A percentile compares a stretch with the other conserved stretches of the same genome.
phyloP scores from a whole-genome alignment of 2,113 vertebrate species.

The Cricetomys ansorgei region DNA sequence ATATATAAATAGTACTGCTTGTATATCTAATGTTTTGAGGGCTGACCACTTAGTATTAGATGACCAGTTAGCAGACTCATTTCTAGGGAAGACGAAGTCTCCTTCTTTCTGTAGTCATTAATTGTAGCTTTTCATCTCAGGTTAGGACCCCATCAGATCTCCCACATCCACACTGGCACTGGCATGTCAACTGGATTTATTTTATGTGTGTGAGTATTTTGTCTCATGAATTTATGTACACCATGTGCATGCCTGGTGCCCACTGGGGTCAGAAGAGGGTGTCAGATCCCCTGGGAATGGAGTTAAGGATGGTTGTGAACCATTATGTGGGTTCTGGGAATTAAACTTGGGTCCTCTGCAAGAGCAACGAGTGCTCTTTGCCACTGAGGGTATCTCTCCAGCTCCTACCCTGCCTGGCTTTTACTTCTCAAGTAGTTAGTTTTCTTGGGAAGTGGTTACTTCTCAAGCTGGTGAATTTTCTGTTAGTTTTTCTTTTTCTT shows the following conservation, averaged over 20 bases:
- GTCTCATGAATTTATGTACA: not conserved
- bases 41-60: not conserved
- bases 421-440: not conserved
- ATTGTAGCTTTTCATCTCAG: not conserved
- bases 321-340: not conserved
- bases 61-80: not conserved
- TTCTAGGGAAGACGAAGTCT: not conserved
- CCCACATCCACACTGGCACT: not conserved
- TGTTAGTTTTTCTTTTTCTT: slow-evolving; percentile 38
- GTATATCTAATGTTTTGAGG: not conserved
- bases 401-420: not conserved
- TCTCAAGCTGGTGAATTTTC: not conserved
- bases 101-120: not conserved
- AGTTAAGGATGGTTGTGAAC: not conserved
- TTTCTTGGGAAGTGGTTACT: not conserved
- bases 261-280: not conserved
- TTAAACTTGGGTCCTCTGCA: not conserved
- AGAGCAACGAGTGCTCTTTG: not conserved
- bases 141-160: not conserved
- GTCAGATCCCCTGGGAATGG: too few relatives aligned
- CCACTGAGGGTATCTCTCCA: not conserved
- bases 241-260: not conserved
- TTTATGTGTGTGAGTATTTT: not conserved
- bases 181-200: not conserved
- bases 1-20: not conserved